A percentile compares a stretch with the other conserved stretches of the same genome.
Conservation (phyloP, 64 coral and sea anemone genomes). For the Montipora efflorescens region DNA sequence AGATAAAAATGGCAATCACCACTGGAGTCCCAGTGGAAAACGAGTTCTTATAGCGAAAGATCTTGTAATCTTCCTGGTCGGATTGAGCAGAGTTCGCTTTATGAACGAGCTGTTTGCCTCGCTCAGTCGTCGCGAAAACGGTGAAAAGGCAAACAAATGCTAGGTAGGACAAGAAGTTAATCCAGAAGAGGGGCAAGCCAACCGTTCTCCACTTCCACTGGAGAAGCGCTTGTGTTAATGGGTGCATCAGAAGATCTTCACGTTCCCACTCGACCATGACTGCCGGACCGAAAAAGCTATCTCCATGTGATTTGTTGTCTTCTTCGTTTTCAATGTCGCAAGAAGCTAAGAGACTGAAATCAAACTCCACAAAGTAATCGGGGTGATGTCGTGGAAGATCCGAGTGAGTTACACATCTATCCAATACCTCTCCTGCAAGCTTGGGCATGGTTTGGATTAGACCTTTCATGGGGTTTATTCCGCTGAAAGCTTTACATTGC, state of each 20-base stretch:
- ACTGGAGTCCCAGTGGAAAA: constrained; percentile 24
- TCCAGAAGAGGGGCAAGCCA: constrained; percentile 53
- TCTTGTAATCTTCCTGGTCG: constrained; percentile 16
- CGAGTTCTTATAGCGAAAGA: not conserved
- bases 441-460: constrained; percentile 79
- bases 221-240: constrained; percentile 69
- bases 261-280: constrained; percentile 73
- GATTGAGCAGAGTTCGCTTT: not conserved
- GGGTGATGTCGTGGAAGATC: constrained; percentile 38
- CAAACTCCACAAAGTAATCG: constrained; percentile 52
- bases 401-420: constrained; percentile 73
- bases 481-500: not conserved
- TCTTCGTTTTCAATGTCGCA: constrained; percentile 16
- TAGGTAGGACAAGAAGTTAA: constrained; percentile 52
- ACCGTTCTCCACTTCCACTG: constrained; percentile 73
- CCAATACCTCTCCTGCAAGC: constrained; percentile 71
- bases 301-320: not conserved
- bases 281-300: constrained; percentile 66
- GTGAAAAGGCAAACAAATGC: constrained; percentile 37
- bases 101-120: constrained; percentile 15
- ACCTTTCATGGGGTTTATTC: constrained; percentile 55
- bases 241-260: constrained; percentile 70
- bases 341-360: constrained; percentile 69
- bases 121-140: constrained; percentile 1
- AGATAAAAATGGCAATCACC: constrained; percentile 11